Evolutionary conservation across 2,888 invertebrate species (phyloP).

Genomic region (Dusona sp.): DNA sequence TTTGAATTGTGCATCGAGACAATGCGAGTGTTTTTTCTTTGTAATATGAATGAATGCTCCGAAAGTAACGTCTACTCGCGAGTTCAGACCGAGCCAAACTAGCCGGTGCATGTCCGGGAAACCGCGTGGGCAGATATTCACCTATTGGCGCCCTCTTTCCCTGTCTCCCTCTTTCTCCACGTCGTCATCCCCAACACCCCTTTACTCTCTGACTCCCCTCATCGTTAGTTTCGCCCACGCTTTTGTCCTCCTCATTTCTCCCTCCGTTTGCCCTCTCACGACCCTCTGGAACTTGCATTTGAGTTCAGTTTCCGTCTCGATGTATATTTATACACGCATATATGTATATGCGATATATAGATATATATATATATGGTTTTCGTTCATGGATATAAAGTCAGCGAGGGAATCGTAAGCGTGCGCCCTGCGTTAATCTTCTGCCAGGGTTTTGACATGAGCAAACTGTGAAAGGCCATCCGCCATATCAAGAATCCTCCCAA

Average conservation of each 20-base stretch:
- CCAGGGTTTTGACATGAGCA: constrained; percentile 62
- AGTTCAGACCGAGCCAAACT: constrained; percentile 75
- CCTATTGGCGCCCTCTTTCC: constrained; percentile 72
- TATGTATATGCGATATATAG: not conserved
- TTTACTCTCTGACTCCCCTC: constrained; percentile 37
- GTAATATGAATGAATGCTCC: constrained; percentile 7
- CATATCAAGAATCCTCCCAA: constrained; percentile 43
- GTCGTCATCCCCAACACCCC: constrained; percentile 31
- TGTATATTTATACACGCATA: not conserved
- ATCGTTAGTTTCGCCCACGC: constrained; percentile 61
- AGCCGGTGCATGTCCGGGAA: constrained; percentile 76
- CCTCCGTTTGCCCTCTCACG: not conserved
- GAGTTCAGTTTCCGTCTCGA: constrained; percentile 43
- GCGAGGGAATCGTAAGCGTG: constrained; percentile 25
- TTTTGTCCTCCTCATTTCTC: constrained; percentile 47
- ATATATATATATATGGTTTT: constrained; percentile 17
- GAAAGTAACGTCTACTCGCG: constrained; percentile 71
- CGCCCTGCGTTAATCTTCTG: constrained; percentile 45
- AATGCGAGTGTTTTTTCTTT: not conserved
- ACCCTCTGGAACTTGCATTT: constrained; percentile 31
- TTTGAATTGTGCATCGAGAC: not conserved
- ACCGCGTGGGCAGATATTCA: constrained; percentile 79
- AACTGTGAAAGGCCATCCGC: constrained; percentile 58
- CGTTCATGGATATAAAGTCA: constrained; percentile 36
- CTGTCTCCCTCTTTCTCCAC: constrained; percentile 44